Evolutionary conservation across 2,113 vertebrate genomes (phyloP).

Genomic region (Anoplopoma fimbria): DNA sequence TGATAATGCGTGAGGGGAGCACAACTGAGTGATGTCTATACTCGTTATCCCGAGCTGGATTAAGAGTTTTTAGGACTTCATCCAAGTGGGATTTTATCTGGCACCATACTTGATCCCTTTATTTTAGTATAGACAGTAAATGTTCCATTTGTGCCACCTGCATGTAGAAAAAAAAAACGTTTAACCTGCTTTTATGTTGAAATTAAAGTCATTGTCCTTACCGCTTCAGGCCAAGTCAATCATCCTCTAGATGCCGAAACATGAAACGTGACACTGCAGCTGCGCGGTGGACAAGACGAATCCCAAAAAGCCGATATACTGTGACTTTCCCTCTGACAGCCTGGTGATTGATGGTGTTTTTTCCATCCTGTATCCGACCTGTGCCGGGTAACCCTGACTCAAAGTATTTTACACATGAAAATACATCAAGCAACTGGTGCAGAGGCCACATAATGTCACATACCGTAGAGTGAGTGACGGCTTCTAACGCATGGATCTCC

Average conservation of each 20-base stretch:
- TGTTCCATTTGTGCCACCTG: not conserved
- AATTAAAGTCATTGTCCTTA: not conserved
- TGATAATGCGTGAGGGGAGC: constrained; percentile 69
- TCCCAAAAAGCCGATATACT: constrained; percentile 53
- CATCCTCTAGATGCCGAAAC: constrained; percentile 48
- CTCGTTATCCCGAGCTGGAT: constrained; percentile 25
- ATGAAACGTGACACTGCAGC: constrained; percentile 62
- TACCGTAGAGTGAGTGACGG: constrained; percentile 77
- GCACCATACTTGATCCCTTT: not conserved
- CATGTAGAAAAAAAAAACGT: not conserved
- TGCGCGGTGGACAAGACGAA: constrained; percentile 49
- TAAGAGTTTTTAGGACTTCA: constrained; percentile 35
- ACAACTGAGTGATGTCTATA: constrained; percentile 62
- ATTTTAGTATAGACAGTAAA: not conserved
- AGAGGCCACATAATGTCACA: constrained; percentile 75
- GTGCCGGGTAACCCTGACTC: constrained; percentile 81
- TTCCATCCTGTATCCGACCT: constrained; percentile 64
- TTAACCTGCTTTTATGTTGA: not conserved
- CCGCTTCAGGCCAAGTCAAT: constrained; percentile 42
- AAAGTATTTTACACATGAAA: constrained; percentile 80
- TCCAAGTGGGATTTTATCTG: constrained; percentile 4
- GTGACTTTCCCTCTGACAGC: constrained; percentile 53
- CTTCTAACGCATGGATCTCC: constrained; percentile 59
- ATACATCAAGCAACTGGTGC: constrained; percentile 77
- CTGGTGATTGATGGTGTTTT: constrained; percentile 69